Evolutionary conservation across 2,888 invertebrate species (phyloP).

Genomic region (Trisateles emortualis): DNA sequence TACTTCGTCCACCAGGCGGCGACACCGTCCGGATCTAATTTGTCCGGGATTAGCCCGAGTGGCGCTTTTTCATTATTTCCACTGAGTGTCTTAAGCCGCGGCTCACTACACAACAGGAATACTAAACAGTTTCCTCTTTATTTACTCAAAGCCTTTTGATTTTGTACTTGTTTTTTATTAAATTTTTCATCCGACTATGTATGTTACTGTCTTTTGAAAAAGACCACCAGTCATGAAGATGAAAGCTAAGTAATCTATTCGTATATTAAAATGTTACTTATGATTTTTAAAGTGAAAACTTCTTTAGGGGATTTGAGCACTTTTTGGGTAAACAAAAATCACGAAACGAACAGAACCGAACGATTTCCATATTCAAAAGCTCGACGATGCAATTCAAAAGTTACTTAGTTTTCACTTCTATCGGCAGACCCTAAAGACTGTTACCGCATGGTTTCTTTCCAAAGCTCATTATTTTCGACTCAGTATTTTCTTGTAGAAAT

Average conservation of each 20-base stretch:
- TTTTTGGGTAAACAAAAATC: too few species aligned
- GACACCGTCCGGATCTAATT: constrained; percentile 64
- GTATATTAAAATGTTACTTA: too few species aligned
- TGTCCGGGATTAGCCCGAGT: constrained; percentile 68
- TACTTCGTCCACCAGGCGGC: background rate
- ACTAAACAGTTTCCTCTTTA: constrained; percentile 54
- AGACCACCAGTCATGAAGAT: background rate
- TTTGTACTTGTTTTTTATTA: constrained; percentile 10
- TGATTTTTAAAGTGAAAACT: too few species aligned
- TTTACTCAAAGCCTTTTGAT: constrained; percentile 34
- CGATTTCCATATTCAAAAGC: too few species aligned
- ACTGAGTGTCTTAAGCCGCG: constrained; percentile 73
- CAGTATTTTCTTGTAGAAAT: too few species aligned
- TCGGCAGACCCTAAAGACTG: too few species aligned
- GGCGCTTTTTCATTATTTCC: constrained; percentile 78
- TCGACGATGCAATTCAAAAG: too few species aligned
- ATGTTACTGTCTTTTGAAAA: background rate
- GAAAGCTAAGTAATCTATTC: background rate
- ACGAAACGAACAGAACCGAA: too few species aligned
- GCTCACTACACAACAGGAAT: constrained; percentile 64
- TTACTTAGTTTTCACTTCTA: too few species aligned
- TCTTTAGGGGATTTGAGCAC: too few species aligned
- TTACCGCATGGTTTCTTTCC: too few species aligned
- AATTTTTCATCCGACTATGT: background rate
- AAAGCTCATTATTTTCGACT: too few species aligned